Conservation (phyloP, 2,888 invertebrate species). For the Nephrotoma guestfalica region DNA sequence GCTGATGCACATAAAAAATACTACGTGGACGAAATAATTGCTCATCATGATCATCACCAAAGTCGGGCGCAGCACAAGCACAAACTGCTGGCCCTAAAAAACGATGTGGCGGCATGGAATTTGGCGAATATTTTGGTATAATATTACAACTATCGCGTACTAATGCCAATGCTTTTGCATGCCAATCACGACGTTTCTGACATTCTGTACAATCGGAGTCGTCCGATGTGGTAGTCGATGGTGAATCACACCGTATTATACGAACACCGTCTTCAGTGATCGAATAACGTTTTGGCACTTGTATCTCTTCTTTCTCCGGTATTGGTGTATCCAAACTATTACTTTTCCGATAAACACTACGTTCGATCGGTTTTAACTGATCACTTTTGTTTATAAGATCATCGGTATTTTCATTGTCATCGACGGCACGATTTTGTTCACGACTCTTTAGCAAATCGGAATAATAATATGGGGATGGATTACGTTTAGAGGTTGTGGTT, state of each 20-base stretch:
- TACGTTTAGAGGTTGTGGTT: slow-evolving; percentile 33
- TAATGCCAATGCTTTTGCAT: slow-evolving; percentile 29
- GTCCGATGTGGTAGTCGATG: slow-evolving; percentile 31
- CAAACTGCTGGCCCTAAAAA: slow-evolving; percentile 50
- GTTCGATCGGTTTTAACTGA: neutral
- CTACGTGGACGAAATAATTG: slow-evolving; percentile 46
- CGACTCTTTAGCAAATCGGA: slow-evolving; percentile 51
- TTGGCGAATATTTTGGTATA: slow-evolving; percentile 13
- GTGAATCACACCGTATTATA: slow-evolving; percentile 32
- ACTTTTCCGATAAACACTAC: slow-evolving; percentile 45
- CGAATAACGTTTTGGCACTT: slow-evolving; percentile 46
- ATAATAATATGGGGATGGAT: slow-evolving; percentile 74
- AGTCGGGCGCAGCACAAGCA: slow-evolving; percentile 49
- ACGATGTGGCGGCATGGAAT: slow-evolving; percentile 58
- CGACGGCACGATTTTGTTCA: slow-evolving; percentile 17
- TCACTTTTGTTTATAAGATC: neutral
- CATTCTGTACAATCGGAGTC: slow-evolving; percentile 34
- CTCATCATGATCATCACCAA: slow-evolving; percentile 44
- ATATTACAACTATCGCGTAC: slow-evolving; percentile 27
- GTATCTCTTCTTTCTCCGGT: slow-evolving; percentile 32
- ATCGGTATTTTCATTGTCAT: slow-evolving; percentile 5
- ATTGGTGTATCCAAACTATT: slow-evolving; percentile 60
- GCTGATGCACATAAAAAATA: slow-evolving; percentile 54
- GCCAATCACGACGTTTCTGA: slow-evolving; percentile 32
- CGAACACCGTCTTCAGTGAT: slow-evolving; percentile 53